These are phyloP conservation scores for Aegithalos caudatus DNA, from an alignment of 2,113 vertebrate species.

Conservation along the genomic window DNA sequence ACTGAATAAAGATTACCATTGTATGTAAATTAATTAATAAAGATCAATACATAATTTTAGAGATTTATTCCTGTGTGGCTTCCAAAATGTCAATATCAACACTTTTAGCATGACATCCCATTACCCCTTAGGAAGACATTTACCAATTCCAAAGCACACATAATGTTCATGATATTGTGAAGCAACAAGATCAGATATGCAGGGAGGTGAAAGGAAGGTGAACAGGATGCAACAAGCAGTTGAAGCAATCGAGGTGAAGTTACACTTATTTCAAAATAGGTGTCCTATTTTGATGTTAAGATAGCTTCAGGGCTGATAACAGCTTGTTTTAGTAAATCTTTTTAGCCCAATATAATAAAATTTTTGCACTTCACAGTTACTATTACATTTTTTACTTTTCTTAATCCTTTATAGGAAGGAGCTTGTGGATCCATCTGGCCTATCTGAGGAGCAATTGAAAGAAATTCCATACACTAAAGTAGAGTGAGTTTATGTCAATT, in stretches of 20 bases:
- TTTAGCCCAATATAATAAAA: neutral
- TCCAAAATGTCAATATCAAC: neutral
- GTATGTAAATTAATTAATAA: neutral
- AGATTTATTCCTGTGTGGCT: neutral
- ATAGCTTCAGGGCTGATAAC: neutral
- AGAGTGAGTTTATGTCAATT: conserved; percentile 76
- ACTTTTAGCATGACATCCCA: neutral
- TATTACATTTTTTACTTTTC: neutral
- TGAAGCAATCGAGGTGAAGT: neutral
- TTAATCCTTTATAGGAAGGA: conserved; percentile 77
- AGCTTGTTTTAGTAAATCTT: neutral
- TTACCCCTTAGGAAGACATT: neutral
- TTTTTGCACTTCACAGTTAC: neutral
- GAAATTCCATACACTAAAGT: conserved; percentile 92
- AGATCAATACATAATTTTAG: neutral
- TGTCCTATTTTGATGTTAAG: neutral
- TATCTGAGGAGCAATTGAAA: conserved; percentile 87
- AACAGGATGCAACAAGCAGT: neutral
- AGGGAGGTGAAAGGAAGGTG: neutral
- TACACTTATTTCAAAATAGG: neutral
- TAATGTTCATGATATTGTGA: neutral
- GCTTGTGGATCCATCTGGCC: conserved; percentile 84
- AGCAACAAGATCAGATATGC: neutral
- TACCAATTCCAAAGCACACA: neutral
- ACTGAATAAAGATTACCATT: neutral